Percentiles rank a stretch among this genome's conserved stretches.
phyloP scores from a whole-genome alignment of 1,140 invertebrate genomes.

The Halesus radiatus region DNA sequence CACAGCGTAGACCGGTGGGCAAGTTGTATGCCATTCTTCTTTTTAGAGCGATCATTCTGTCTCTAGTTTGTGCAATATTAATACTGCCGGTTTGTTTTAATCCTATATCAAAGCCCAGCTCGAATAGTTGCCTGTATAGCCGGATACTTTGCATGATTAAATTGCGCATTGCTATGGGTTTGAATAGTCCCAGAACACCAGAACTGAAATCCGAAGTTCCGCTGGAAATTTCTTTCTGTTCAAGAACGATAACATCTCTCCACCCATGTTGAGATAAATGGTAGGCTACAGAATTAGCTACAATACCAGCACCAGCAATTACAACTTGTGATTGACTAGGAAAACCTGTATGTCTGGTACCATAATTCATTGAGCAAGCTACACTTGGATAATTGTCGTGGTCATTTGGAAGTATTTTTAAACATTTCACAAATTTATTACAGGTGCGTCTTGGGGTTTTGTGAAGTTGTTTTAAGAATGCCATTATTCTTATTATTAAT shows the following conservation, averaged over 20 bases:
- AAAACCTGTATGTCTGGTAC: slow-evolving; percentile 36
- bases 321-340: slow-evolving; percentile 73
- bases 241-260: slow-evolving; percentile 76
- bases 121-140: slow-evolving; percentile 75
- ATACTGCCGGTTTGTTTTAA: slow-evolving; percentile 79
- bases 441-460: not conserved
- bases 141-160: slow-evolving; percentile 75
- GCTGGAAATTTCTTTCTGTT: slow-evolving; percentile 77
- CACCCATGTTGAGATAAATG: slow-evolving; percentile 75
- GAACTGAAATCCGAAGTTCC: slow-evolving; percentile 79
- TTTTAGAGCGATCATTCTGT: slow-evolving; percentile 77
- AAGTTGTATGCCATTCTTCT: slow-evolving; percentile 74
- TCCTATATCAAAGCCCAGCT: slow-evolving; percentile 75
- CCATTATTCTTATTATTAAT: slow-evolving; percentile 4
- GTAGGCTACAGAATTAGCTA: slow-evolving; percentile 79
- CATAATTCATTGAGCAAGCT: slow-evolving; percentile 8
- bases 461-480: slow-evolving; percentile 2
- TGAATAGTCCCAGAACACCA: slow-evolving; percentile 75
- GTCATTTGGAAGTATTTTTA: not conserved
- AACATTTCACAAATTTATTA: not conserved
- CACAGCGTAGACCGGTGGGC: slow-evolving; percentile 71
- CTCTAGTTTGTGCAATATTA: slow-evolving; percentile 80
- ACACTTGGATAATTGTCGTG: not conserved
- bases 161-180: slow-evolving; percentile 72
- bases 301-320: slow-evolving; percentile 77